Evolutionary conservation across 2,888 invertebrate species (phyloP), one percentile per base, ranked within the genome.

Genomic region (Frankliniella fusca): DNA sequence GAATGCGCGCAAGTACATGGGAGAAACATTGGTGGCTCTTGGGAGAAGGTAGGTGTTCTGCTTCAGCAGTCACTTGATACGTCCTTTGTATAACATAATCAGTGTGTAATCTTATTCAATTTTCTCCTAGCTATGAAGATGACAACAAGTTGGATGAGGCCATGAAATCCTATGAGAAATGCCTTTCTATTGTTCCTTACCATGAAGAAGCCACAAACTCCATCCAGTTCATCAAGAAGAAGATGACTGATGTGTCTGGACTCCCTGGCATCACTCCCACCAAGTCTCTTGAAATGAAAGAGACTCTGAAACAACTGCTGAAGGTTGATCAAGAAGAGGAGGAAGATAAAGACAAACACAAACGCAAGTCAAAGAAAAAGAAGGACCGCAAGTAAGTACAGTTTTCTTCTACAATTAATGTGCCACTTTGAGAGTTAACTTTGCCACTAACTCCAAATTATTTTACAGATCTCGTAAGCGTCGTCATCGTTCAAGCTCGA

Each of bases 1-100:
- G 2, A 98, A 98, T 89, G 98, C 97, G 54, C 92, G 95, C 83
- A 97, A 97, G 88, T 98, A 98, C 89, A 93, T 97, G 90, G 95
- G 96, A 54, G 97, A 98, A 88, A 98, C 97, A 0, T 89, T 97
- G 80, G 94, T 97, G 0, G 97, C 97, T 0, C 89, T 95, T 81
- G 97, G 96, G 61, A 92, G 95, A 86, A 87, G 87, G 90, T 87
- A 84, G 83, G 83, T 83, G 15, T 54, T 23, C 65, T 70, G 18
- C 5, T 54, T 38, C 38, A 38, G 38, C 38, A 38, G 38, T 38
- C 38, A 65, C 27, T 82, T 38, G 49, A 82, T 5, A n/a, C n/a
- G n/a, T n/a, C 27, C 8, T 28, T 50, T 80, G 15, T 82, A 38
- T 28, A 20, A 48, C 28, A 48, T 15, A 23, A 20, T 48, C 23